phyloP scores from a whole-genome alignment of 1,140 invertebrate species.

The Leucophenga varia region DNA sequence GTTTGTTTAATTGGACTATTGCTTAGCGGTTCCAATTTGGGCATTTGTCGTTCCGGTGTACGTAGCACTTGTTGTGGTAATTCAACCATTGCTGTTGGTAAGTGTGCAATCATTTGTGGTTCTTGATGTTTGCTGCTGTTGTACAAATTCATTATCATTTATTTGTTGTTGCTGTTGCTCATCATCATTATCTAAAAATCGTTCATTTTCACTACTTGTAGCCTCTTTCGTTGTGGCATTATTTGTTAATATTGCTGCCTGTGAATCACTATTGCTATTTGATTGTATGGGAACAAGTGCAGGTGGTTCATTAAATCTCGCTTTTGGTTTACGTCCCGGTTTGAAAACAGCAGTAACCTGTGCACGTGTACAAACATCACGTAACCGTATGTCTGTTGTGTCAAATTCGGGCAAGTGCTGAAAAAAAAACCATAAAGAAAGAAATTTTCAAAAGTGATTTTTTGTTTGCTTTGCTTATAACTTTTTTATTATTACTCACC shows the following conservation, averaged over 20 bases:
- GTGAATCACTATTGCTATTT: too few relatives aligned
- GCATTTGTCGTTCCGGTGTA: conserved; percentile 14
- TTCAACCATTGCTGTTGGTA: conserved; percentile 6
- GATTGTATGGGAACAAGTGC: conserved; percentile 41
- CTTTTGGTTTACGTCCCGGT: conserved; percentile 41
- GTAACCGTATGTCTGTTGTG: conserved; percentile 44
- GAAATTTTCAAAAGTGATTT: too few relatives aligned
- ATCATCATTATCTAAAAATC: conserved; percentile 12
- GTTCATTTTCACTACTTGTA: too few relatives aligned
- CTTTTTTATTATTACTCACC: conserved; percentile 53
- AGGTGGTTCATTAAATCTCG: conserved; percentile 31
- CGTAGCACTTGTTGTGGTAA: not conserved
- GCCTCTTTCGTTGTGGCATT: too few relatives aligned
- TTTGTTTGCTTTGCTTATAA: too few relatives aligned
- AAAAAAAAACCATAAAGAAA: too few relatives aligned
- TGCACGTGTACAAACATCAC: conserved; percentile 47
- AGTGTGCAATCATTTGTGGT: too few relatives aligned
- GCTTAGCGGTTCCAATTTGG: conserved; percentile 35
- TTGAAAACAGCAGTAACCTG: conserved; percentile 48
- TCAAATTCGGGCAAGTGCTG: conserved; percentile 56
- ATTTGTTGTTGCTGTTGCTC: too few relatives aligned
- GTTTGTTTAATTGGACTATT: not conserved
- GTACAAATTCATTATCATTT: too few relatives aligned
- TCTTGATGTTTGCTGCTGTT: too few relatives aligned
- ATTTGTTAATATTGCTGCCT: too few relatives aligned